phyloP scores from a whole-genome alignment of 2,888 invertebrate genomes.

The Eueremaeus valkanovi region DNA sequence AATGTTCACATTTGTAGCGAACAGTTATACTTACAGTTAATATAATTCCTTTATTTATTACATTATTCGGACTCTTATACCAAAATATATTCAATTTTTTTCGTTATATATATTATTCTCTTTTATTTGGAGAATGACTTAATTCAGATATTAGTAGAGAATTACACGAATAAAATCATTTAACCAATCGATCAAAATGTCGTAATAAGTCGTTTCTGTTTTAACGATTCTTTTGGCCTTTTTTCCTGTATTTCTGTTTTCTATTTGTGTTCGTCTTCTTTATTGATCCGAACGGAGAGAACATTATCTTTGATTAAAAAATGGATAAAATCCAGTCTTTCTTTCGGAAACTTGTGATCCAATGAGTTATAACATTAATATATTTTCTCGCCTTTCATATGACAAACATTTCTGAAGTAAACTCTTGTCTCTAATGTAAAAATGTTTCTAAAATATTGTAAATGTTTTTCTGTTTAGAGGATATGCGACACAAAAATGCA shows the following conservation, averaged over 20 bases:
- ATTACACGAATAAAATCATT: too few relatives aligned
- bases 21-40: too few relatives aligned
- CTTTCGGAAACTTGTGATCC: background rate
- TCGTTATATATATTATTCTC: too few relatives aligned
- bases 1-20: too few relatives aligned
- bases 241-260: background rate
- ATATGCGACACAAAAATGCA: background rate
- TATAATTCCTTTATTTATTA: too few relatives aligned
- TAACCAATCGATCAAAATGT: background rate
- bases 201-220: slow-evolving; percentile 8
- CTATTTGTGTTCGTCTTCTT: background rate
- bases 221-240: background rate
- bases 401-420: background rate
- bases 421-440: too few relatives aligned
- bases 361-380: background rate
- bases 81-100: too few relatives aligned
- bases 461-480: background rate
- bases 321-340: background rate
- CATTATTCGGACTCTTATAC: too few relatives aligned
- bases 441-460: background rate
- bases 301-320: background rate
- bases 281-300: background rate
- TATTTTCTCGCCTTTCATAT: background rate
- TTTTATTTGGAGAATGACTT: too few relatives aligned
- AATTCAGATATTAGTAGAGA: too few relatives aligned